Base-by-base conservation (phyloP, 2,888 invertebrate species). In the Lycia hirtaria region DNA sequence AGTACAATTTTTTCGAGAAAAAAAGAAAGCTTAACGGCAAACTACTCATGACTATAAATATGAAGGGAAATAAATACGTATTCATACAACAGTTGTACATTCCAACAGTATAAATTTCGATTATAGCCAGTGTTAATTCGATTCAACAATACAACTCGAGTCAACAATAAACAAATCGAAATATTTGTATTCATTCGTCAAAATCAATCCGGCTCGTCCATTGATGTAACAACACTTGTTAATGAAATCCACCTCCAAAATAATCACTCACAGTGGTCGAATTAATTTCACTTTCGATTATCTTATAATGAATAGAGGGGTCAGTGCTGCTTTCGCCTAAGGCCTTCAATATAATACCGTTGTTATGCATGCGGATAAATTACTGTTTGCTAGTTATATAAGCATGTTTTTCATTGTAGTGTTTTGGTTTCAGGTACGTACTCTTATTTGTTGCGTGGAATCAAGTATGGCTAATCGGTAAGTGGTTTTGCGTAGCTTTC, bases 261-360 rank as follows among this genome's bases (percentile, higher is more conserved):
- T 79, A 78, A 86, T 84, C 78, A 83, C 68, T 84, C 78, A 82
- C 68, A 58, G 68, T 71, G 66, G 60, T 73, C 73, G 83, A 86
- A 85, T 87, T 87, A 83, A 88, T 88, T 89, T 89, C 83, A 86
- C 89, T 89, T 89, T 91, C 87, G 81, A 83, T 88, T 83, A 83
- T 83, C 75, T 79, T 80, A 45, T 85, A 85, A 88, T 89, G 88
- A 87, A 85, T 81, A 78, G 81, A 75, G 83, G 80, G 89, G 89
- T 89, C 88, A 86, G 78, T 69, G 69, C 69, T 72, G 75, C 88
- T 89, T 89, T 89, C 87, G 88, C 85, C 81, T 62, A 71, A 61
- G 83, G 87, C 85, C 59, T 68, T 68, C 72, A 73, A 71, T 83
- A 76, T 83, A 81, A 85, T 82, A 76, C 71, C 64, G 69, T 67